Evolutionary conservation across 2,888 invertebrate genomes (phyloP), one percentile per base, ranked within the genome.

Genomic region (Limenitis camilla): DNA sequence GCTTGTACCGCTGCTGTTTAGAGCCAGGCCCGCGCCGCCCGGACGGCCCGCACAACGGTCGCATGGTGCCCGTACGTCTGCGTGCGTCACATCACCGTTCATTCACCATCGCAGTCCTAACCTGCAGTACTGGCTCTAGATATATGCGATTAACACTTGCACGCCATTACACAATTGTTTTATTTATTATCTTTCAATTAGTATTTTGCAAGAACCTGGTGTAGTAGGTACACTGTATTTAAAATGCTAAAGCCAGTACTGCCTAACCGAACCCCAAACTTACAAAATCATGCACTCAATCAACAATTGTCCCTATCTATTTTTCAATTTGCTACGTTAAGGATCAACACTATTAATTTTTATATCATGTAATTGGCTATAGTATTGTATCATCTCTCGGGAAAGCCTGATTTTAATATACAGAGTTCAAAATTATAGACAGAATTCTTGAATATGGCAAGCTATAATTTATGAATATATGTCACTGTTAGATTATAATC

Each of bases 41-140:
- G 64, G 88, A 80, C 59, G 91, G 93, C 66, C 94, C 94, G 75
- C 93, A 92, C 72, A 93, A 92, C 71, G 94, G 94, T 72, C 94
- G 90, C 88, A 92, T 91, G 74, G 90, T 89, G 70, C 94, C 95
- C 74, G 93, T 94, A 72, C 93, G 93, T 91, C 94, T 94, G 88
- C 75, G 93, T 91, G 94, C 94, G 88, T 76, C 78, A 80, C 79
- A 85, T 72, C 65, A 82, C 78, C 78, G 77, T 73, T 73, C 69
- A 66, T 57, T 50, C 45, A 53, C 40, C 53, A 45, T 41, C 45
- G 31, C 45, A 32, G 33, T 38, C 43, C 49, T 27, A 44, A 19
- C 9, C 10, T 27, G 38, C 38, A 30, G 46, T 46, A 38, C 38
- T 38, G 38, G 29, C 46, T 46, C 39, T 47, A 31, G 27, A 8